phyloP scores from a whole-genome alignment of 1,140 invertebrate species.

The Atta cephalotes region DNA sequence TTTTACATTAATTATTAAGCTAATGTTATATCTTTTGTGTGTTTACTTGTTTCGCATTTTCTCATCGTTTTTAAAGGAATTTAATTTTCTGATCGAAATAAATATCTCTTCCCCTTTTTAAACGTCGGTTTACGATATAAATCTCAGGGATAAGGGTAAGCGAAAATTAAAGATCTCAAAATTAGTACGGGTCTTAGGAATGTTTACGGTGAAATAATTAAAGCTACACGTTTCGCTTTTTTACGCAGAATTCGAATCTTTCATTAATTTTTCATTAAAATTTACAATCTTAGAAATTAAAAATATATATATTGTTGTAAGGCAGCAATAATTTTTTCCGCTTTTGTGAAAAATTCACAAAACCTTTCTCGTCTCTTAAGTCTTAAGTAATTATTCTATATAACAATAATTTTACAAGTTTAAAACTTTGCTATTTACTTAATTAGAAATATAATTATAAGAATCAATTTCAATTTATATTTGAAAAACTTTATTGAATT shows the following conservation, averaged over 20 bases:
- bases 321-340: neutral
- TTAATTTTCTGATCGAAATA: conserved; percentile 47
- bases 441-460: neutral
- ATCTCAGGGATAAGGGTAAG: conserved; percentile 23
- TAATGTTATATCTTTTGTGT: neutral
- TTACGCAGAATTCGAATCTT: neutral
- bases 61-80: conserved; percentile 14
- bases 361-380: neutral
- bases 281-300: conserved; percentile 24
- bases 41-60: conserved; percentile 27
- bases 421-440: neutral
- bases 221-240: neutral
- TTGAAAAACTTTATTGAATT: neutral
- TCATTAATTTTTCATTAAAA: neutral
- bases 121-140: conserved; percentile 34
- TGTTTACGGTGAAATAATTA: conserved; percentile 21
- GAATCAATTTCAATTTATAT: neutral
- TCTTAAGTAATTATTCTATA: neutral
- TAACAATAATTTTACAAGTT: neutral
- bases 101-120: conserved; percentile 58
- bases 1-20: conserved; percentile 6
- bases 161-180: conserved; percentile 50
- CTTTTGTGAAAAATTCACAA: neutral
- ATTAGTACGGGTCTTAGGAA: conserved; percentile 17
- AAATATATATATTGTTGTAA: neutral